phyloP scores from a whole-genome alignment of 2,888 invertebrate species.

The Drosophila greeni region DNA sequence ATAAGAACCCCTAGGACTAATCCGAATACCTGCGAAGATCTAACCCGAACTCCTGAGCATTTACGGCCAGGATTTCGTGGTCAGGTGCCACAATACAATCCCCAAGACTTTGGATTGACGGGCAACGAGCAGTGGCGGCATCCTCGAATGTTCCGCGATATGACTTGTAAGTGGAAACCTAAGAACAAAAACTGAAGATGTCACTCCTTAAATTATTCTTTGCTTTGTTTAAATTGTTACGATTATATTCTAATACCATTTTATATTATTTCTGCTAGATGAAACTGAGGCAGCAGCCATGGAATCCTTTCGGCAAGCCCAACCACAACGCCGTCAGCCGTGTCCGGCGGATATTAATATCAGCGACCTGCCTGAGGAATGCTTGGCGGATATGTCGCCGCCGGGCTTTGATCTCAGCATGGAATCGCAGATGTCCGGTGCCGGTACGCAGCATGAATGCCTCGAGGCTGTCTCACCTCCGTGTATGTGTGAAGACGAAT shows the following conservation, averaged over 20 bases:
- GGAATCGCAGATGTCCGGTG: background rate
- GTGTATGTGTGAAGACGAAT: background rate
- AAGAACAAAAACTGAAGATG: too few relatives aligned
- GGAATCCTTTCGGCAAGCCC: conserved; percentile 18
- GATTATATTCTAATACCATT: background rate
- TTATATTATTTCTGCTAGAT: conserved; percentile 23
- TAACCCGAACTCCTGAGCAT: conserved; percentile 48
- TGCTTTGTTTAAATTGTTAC: too few relatives aligned
- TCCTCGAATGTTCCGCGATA: conserved; percentile 46
- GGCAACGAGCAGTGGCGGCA: conserved; percentile 53
- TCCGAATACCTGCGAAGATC: conserved; percentile 12
- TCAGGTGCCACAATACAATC: conserved; percentile 43
- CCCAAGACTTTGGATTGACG: conserved; percentile 43
- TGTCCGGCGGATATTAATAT: conserved; percentile 32
- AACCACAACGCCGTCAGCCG: conserved; percentile 17
- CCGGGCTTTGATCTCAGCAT: conserved; percentile 31
- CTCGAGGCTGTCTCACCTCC: conserved; percentile 19
- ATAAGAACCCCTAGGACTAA: conserved; percentile 5
- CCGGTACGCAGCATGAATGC: background rate
- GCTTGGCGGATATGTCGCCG: conserved; percentile 41
- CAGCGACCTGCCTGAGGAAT: conserved; percentile 39
- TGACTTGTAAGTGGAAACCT: conserved; percentile 45
- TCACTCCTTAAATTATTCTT: too few relatives aligned
- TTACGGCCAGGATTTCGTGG: conserved; percentile 43
- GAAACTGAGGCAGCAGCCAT: conserved; percentile 32